Base-by-base conservation (phyloP, 2,113 vertebrate species). In the Pomatostomus ruficeps region DNA sequence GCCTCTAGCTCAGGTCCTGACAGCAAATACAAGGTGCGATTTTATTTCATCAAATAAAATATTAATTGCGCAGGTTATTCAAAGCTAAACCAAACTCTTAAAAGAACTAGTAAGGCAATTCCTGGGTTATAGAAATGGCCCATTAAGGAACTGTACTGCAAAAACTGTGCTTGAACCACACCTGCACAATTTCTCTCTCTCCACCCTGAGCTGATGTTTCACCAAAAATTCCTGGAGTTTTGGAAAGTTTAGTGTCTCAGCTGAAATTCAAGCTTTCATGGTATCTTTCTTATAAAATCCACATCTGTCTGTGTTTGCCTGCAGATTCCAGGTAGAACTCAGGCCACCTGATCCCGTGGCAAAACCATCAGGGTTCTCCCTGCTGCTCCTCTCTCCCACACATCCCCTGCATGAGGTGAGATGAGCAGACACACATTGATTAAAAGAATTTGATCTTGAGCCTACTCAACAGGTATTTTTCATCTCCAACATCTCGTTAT, bases 331-430 rank as follows among this genome's bases (percentile, higher is more conserved):
- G 48, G 25, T 15, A 66, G 21, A 49, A 8, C 12, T 71, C 70
- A 67, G 51, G 9, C 12, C 75, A 63, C 24, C n/a, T n/a, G n/a
- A n/a, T n/a, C n/a, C n/a, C n/a, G n/a, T n/a, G n/a, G n/a, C n/a
- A n/a, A n/a, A n/a, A n/a, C n/a, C n/a, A n/a, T n/a, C n/a, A n/a
- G n/a, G n/a, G n/a, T n/a, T n/a, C n/a, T n/a, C n/a, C n/a, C n/a
- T 36, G 36, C 40, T 31, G 20, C 1, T n/a, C 13, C 31, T 10
- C n/a, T 52, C 25, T 85, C 23, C 31, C 33, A n/a, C 24, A 16
- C 66, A 29, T 12, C 33, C 38, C 55, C 46, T 0, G 0, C 29
- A 5, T 5, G 14, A 88, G 13, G 20, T 6, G 9, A 36, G 54
- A 35, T 25, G 31, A 78, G 42, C 2, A 70, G 65, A 38, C 12